A percentile compares a stretch with the other conserved stretches of the same genome.
These are phyloP conservation scores for Athalia circularis DNA, from an alignment of 2,888 invertebrate genomes.

Conservation along the genomic window DNA sequence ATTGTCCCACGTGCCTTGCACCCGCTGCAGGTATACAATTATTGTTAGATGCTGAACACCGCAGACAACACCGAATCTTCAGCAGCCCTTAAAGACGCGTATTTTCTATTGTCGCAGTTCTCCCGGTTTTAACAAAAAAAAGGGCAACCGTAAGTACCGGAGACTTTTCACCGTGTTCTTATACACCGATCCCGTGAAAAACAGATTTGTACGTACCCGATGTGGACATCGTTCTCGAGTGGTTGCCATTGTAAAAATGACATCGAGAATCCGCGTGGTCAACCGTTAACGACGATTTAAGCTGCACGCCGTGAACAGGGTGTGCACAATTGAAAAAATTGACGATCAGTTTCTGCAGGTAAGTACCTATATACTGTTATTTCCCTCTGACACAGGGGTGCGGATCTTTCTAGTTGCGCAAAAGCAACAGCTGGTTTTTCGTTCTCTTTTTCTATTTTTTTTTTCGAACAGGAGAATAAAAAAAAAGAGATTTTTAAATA, in stretches of 20 bases:
- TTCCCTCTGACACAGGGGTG: no score
- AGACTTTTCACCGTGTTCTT: not conserved
- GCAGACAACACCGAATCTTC: slow-evolving; percentile 27
- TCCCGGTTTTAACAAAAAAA: slow-evolving; percentile 13
- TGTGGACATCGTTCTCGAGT: slow-evolving; percentile 27
- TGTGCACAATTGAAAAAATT: slow-evolving; percentile 11
- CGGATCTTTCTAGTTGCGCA: no score
- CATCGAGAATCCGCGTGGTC: slow-evolving; percentile 36
- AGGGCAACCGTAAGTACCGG: slow-evolving; percentile 13
- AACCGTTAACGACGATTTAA: slow-evolving; percentile 38
- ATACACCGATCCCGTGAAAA: slow-evolving; percentile 4
- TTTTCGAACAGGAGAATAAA: not conserved
- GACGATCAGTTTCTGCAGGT: not conserved
- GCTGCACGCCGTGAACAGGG: not conserved
- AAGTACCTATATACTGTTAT: no score
- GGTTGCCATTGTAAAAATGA: slow-evolving; percentile 33
- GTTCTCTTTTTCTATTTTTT: slow-evolving; percentile 11
- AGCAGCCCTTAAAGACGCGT: slow-evolving; percentile 31
- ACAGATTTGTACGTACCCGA: slow-evolving; percentile 34
- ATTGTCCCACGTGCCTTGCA: slow-evolving; percentile 30
- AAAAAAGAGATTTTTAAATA: slow-evolving; percentile 26
- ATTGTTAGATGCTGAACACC: slow-evolving; percentile 36
- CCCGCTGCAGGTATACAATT: slow-evolving; percentile 8
- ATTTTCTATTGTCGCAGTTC: slow-evolving; percentile 12
- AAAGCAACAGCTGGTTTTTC: not conserved